phyloP scores from a whole-genome alignment of 2,113 vertebrate species.

The Romanogobio albipinnatus region DNA sequence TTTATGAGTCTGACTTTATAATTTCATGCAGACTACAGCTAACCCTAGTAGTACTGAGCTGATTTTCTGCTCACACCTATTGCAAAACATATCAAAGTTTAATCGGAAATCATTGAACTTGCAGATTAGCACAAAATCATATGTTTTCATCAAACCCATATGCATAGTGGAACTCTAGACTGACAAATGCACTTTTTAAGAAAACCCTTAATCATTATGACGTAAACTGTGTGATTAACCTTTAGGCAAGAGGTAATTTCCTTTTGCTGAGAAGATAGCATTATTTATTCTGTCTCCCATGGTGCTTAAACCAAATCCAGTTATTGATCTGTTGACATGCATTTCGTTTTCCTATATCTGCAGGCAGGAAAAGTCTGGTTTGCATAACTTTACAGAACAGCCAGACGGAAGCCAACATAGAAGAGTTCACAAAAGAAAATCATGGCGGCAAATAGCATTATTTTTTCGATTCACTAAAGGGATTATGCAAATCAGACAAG shows the following conservation, averaged over 20 bases:
- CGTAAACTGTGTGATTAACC: slow-evolving; percentile 33
- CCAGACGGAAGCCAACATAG: not conserved
- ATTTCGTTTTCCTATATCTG: not conserved
- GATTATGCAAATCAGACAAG: not conserved
- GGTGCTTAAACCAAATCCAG: slow-evolving; percentile 4
- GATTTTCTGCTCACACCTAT: not conserved
- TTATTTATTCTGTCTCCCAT: slow-evolving; percentile 13
- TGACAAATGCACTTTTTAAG: slow-evolving; percentile 3
- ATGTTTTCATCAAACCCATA: not conserved
- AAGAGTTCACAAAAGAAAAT: not conserved
- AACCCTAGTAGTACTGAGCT: not conserved
- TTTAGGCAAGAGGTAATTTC: slow-evolving; percentile 36
- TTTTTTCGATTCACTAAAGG: not conserved
- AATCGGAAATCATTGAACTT: not conserved
- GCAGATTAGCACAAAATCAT: not conserved
- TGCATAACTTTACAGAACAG: slow-evolving; percentile 5
- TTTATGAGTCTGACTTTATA: not conserved
- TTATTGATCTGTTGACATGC: slow-evolving; percentile 38
- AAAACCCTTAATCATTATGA: not conserved
- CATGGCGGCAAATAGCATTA: not conserved
- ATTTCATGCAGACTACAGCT: not conserved
- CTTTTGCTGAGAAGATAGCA: not conserved
- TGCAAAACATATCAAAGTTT: not conserved
- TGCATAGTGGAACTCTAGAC: not conserved
- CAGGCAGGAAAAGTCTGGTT: not conserved